These are phyloP conservation scores for Pomatostomus ruficeps DNA, from an alignment of 2,113 vertebrate genomes.

Conservation along the genomic window DNA sequence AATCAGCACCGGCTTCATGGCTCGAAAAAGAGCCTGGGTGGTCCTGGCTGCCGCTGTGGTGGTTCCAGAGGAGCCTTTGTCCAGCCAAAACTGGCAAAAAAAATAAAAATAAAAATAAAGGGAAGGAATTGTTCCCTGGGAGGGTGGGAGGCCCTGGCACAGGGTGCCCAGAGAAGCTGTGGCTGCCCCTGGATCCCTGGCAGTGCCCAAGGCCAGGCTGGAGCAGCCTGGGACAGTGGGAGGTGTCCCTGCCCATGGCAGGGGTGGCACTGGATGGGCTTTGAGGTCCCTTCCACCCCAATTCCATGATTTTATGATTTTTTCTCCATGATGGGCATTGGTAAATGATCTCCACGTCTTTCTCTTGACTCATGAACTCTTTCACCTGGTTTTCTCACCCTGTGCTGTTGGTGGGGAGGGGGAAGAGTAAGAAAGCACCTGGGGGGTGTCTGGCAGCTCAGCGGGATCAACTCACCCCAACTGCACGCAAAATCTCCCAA, in stretches of 20 bases:
- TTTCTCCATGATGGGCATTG: too few species aligned
- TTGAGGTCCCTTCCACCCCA: not conserved
- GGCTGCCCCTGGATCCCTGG: not conserved
- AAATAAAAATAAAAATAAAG: too few species aligned
- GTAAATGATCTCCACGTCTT: too few species aligned
- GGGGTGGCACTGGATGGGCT: fast-evolving
- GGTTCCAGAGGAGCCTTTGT: not conserved
- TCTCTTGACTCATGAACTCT: too few species aligned
- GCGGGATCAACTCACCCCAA: too few species aligned
- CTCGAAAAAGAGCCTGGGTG: not conserved
- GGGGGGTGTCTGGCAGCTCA: too few species aligned
- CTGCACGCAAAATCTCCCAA: too few species aligned
- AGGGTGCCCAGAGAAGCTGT: not conserved
- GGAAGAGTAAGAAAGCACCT: too few species aligned
- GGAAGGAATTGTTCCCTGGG: fast-evolving
- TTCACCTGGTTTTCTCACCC: too few species aligned
- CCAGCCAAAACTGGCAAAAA: not conserved
- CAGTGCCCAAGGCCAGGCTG: fast-evolving
- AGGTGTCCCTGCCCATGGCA: not conserved
- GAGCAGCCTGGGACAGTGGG: fast-evolving
- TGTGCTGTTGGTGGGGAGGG: too few species aligned
- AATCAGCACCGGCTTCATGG: not conserved
- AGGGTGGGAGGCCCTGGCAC: not conserved
- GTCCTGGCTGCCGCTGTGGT: not conserved
- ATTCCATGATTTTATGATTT: too few species aligned